Conservation (phyloP, 2,113 vertebrate genomes). For the Myotis davidii region DNA sequence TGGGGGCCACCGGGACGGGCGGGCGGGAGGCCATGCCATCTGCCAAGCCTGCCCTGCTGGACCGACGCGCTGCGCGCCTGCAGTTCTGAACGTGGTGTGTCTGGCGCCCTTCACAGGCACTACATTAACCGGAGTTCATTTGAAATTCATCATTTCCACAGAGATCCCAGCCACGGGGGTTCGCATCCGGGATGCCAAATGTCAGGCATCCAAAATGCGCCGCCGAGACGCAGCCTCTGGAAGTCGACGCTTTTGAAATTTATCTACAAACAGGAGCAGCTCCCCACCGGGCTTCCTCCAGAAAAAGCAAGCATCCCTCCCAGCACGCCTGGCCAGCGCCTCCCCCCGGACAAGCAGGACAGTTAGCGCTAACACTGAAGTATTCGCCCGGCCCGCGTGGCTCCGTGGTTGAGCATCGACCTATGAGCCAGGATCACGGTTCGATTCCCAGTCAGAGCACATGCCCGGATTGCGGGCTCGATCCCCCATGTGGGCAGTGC, state of each 20-base stretch:
- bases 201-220: slow-evolving; percentile 73
- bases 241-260: slow-evolving; percentile 66
- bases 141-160: slow-evolving; percentile 80
- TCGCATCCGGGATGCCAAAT: slow-evolving; percentile 76
- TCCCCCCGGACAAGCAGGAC: not conserved
- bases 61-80: slow-evolving; percentile 64
- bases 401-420: too few relatives aligned
- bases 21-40: slow-evolving; percentile 41
- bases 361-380: not conserved
- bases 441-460: too few relatives aligned
- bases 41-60: slow-evolving; percentile 49
- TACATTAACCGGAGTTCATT: slow-evolving; percentile 75
- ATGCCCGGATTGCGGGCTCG: too few relatives aligned
- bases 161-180: slow-evolving; percentile 73
- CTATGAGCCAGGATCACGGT: too few relatives aligned
- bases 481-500: too few relatives aligned
- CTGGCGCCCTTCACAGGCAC: slow-evolving; percentile 78
- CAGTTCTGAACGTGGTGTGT: slow-evolving; percentile 70
- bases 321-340: not conserved
- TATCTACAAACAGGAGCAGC: slow-evolving; percentile 68
- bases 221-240: slow-evolving; percentile 73
- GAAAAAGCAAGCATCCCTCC: not conserved
- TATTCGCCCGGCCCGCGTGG: too few relatives aligned
- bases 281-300: slow-evolving; percentile 37
- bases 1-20: not conserved